phyloP scores from a whole-genome alignment of 2,113 vertebrate genomes.

The Taxidea taxus region DNA sequence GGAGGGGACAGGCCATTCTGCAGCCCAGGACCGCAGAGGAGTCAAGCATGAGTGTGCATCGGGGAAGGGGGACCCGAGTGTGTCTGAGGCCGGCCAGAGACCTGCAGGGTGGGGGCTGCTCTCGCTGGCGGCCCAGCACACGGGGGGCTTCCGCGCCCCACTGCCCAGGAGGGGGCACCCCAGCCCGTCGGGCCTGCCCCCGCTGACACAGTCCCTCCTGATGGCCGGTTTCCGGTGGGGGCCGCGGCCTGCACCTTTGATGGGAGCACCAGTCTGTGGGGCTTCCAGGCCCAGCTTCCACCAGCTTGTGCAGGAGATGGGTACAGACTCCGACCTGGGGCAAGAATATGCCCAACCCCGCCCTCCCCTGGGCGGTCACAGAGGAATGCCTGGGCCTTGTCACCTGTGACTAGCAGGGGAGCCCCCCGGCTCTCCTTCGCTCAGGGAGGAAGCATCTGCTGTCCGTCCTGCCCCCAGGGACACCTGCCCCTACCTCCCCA shows the following conservation, averaged over 20 bases:
- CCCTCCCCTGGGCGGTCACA: fast-evolving
- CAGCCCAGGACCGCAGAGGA: no score
- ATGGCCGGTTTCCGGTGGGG: neutral
- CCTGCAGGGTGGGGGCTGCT: fast-evolving
- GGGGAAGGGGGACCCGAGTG: fast-evolving
- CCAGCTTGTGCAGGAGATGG: neutral
- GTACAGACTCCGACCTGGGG: neutral
- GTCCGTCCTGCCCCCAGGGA: neutral
- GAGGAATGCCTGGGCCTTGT: neutral
- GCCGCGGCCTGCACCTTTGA: neutral
- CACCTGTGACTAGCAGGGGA: neutral
- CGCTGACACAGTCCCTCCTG: neutral
- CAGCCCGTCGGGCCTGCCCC: neutral
- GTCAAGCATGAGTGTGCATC: neutral
- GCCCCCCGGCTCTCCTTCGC: neutral
- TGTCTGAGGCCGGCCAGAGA: neutral
- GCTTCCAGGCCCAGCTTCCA: neutral
- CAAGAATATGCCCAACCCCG: no score
- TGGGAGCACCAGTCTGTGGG: neutral
- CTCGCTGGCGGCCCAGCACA: fast-evolving
- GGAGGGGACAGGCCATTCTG: fast-evolving
- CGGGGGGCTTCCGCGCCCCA: fast-evolving
- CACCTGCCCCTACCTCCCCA: neutral
- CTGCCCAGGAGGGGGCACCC: neutral
- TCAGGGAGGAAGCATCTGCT: neutral